Evolutionary conservation across 2,113 vertebrate species (phyloP).

Genomic region (Aegithalos caudatus): DNA sequence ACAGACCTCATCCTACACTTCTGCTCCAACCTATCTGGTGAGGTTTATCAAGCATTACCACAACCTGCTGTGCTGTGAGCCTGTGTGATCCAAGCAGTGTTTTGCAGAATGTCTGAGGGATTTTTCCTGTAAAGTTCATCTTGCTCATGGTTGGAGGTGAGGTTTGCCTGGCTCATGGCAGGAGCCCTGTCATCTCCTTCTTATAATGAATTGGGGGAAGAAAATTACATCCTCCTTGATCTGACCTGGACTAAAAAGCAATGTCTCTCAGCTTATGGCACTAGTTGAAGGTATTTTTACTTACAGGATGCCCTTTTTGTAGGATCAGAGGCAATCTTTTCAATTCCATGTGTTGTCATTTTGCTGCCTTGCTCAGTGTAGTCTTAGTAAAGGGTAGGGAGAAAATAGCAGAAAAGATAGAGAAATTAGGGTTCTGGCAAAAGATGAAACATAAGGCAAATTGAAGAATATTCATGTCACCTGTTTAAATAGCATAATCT

Average conservation of each 20-base stretch:
- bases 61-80: neutral
- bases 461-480: neutral
- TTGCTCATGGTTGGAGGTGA: neutral
- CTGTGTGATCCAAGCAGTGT: neutral
- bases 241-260: neutral
- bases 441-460: neutral
- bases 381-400: neutral
- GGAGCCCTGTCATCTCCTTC: neutral
- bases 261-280: neutral
- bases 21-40: rapidly evolving
- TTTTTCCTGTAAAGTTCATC: neutral
- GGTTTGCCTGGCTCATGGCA: neutral
- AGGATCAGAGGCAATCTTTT: neutral
- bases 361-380: neutral
- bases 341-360: neutral
- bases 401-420: neutral
- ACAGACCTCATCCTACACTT: neutral
- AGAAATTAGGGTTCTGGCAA: neutral
- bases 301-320: neutral
- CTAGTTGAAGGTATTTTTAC: neutral
- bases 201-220: neutral
- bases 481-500: neutral
- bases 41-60: neutral
- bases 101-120: neutral
- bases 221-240: neutral